Conservation (phyloP, 2,888 invertebrate species). For the Coronaproctus castanopsis region DNA sequence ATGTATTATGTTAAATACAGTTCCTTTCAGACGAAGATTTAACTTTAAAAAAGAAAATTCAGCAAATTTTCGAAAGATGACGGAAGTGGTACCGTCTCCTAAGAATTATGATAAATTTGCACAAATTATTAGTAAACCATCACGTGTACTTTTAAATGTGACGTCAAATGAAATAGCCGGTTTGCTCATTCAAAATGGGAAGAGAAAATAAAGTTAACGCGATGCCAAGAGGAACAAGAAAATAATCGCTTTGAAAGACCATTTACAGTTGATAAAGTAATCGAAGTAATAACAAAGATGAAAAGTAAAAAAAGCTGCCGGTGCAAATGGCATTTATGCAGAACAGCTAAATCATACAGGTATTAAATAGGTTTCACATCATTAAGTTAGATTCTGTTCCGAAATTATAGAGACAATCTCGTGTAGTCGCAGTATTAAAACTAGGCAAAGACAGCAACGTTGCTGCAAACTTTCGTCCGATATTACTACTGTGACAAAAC, state of each 20-base stretch:
- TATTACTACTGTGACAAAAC: background rate
- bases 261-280: background rate
- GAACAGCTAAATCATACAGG: background rate
- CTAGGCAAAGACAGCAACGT: background rate
- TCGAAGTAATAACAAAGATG: background rate
- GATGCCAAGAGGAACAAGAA: background rate
- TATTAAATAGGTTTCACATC: background rate
- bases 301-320: background rate
- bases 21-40: background rate
- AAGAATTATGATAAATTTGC: background rate
- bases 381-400: background rate
- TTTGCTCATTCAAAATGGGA: background rate
- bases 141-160: background rate
- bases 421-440: background rate
- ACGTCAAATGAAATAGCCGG: background rate
- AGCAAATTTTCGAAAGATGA: background rate
- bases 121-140: background rate
- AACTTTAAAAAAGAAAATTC: background rate
- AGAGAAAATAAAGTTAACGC: background rate
- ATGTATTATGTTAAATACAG: background rate
- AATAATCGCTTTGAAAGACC: background rate
- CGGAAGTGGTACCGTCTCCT: background rate
- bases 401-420: background rate
- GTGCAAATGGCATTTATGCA: background rate
- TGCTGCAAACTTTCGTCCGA: background rate